Conservation (phyloP, 1,140 invertebrate genomes). For the Leptestheria dahalacensis region DNA sequence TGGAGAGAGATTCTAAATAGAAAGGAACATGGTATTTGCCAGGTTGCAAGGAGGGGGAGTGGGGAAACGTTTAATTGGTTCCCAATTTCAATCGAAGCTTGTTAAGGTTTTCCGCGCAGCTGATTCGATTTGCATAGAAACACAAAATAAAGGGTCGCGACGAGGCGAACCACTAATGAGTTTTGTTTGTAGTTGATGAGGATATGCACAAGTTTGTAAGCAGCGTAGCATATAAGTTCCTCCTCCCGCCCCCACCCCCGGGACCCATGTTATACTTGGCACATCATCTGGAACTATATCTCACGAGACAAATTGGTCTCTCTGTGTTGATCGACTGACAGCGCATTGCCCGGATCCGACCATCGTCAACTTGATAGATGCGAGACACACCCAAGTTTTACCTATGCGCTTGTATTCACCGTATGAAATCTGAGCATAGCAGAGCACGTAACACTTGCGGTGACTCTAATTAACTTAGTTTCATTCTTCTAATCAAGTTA, state of each 20-base stretch:
- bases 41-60: not conserved
- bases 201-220: not conserved
- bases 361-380: no score
- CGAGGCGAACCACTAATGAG: not conserved
- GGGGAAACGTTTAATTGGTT: not conserved
- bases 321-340: not conserved
- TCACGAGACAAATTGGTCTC: not conserved
- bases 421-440: no score
- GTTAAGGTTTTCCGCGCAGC: not conserved
- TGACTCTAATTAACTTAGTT: no score
- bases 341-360: not conserved
- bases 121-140: not conserved
- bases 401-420: no score
- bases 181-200: not conserved
- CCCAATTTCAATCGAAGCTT: not conserved
- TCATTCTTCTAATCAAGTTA: no score
- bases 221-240: not conserved
- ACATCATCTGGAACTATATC: not conserved
- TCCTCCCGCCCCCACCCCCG: no score
- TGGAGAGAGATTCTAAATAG: no score
- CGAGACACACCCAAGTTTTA: no score
- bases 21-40: not conserved
- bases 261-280: no score
- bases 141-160: not conserved
- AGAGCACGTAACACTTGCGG: no score